phyloP scores from a whole-genome alignment of 2,113 vertebrate species.

The Galbula dea region DNA sequence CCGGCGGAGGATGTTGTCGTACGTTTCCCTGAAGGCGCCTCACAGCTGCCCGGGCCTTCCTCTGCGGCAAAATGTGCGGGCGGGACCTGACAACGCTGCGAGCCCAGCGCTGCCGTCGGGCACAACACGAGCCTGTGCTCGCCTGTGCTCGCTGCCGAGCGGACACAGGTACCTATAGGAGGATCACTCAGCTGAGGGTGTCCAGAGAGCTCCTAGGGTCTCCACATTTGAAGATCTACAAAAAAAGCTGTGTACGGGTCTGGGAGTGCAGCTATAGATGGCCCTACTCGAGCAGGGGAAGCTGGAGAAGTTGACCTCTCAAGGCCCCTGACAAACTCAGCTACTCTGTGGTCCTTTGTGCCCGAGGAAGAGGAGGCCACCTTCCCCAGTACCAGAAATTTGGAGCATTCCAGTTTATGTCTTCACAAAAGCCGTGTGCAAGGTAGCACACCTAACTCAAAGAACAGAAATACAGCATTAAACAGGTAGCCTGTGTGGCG shows the following conservation, averaged over 20 bases:
- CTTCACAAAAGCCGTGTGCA: neutral
- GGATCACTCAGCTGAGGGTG: neutral
- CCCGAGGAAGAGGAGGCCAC: neutral
- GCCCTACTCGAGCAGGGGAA: neutral
- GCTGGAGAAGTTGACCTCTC: neutral
- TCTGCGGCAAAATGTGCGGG: no score
- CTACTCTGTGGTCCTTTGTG: neutral
- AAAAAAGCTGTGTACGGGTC: neutral
- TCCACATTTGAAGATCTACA: neutral
- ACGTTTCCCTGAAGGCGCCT: neutral
- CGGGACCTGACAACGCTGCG: neutral
- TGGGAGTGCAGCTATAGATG: neutral
- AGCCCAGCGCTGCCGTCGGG: neutral
- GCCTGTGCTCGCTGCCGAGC: neutral
- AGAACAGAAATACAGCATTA: neutral
- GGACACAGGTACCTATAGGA: neutral
- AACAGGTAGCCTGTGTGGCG: rapidly evolving
- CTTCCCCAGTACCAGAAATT: neutral
- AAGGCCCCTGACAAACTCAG: rapidly evolving
- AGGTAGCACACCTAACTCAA: neutral
- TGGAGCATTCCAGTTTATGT: neutral
- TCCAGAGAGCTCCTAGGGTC: no score
- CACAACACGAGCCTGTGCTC: no score
- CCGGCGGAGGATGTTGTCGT: no score
- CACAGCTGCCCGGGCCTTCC: neutral